Evolutionary conservation across 2,888 invertebrate species (phyloP), one percentile per base, ranked within the genome.

Genomic region (Phyllotreta striolata): DNA sequence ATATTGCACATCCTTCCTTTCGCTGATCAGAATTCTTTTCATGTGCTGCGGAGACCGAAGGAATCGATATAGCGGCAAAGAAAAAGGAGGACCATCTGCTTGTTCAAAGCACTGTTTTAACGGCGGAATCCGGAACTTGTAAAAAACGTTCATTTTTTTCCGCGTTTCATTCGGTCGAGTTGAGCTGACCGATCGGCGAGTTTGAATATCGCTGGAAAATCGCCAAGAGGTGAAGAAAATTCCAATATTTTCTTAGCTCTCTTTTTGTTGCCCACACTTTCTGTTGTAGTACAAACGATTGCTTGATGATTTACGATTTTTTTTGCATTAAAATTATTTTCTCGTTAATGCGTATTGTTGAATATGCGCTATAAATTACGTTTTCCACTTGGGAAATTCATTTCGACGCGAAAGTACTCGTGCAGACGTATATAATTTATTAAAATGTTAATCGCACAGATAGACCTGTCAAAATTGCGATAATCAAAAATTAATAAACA

Each of bases 21-120:
- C 59, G 62, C 73, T 74, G 70, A 69, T 75, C 72, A 75, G 73
- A 73, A 75, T 75, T 75, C 75, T 72, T 74, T 75, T 75, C 74
- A 72, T 73, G 75, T 74, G 69, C 72, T 51, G 67, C 55, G 46
- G 62, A 60, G 39, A 52, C 55, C 49, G 40, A 57, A 64, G 65
- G 71, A 72, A 75, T 74, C 74, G 74, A 74, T 74, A 37, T 24
- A 24, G 24, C 24, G 24, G 24, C 24, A 4, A 24, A 47, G 56
- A 67, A 68, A 70, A 70, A 70, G 69, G 72, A 43, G 47, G 63
- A 70, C 71, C 73, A 74, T 74, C 73, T 73, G 73, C 70, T 72
- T 66, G 64, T 55, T 62, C 58, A 55, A 68, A 70, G 66, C 68
- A 64, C 58, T 64, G 63, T 64, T 62, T 64, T 61, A 60, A 62